Base-by-base conservation (phyloP, 2,888 invertebrate species). In the Stegophylla sp. region DNA sequence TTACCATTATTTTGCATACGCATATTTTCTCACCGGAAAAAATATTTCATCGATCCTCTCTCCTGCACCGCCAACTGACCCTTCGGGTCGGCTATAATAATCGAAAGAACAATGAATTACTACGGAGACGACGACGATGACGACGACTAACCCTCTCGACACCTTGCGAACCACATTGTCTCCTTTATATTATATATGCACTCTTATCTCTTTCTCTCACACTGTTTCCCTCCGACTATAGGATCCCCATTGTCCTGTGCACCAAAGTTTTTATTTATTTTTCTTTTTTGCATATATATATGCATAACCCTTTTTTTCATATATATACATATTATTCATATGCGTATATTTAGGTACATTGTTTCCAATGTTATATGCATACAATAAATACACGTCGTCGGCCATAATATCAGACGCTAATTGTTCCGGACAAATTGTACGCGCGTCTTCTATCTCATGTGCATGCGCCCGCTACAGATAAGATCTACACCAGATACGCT, bases 381-480 rank as follows among this genome's bases (percentile, higher is more conserved):
- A 77, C 77, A 69, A 77, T 77, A 77, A 79, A 79, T 79, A 71
- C 56, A 51, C 45, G 71, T 69, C 75, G 75, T 76, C 75, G 75
- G 79, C 79, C 79, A 71, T 79, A 79, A 71, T 79, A 79, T 79
- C 79, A 79, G 79, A 79, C 79, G 71, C 79, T 79, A 79, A 79
- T 79, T 79, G 79, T 79, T 79, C 69, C 45, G 71, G 79, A 79
- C 79, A 79, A 79, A 79, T 79, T 79, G 71, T 79, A 23, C 59
- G 43, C 41, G 48, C 41, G 64, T 64, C 51, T 64, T 34, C 43
- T 61, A 26, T 13, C 26, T 34, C 34, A 7, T 34, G 34, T 64
- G n/a, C 34, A 34, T 23, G 43, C 74, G 48, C 28, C 23, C 26
- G 34, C 34, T 7, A 7, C 34, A 43, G 63, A 74, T 74, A 63